Evolutionary conservation across 2,113 vertebrate species (phyloP).

Genomic region (Colistium nudipinnis): DNA sequence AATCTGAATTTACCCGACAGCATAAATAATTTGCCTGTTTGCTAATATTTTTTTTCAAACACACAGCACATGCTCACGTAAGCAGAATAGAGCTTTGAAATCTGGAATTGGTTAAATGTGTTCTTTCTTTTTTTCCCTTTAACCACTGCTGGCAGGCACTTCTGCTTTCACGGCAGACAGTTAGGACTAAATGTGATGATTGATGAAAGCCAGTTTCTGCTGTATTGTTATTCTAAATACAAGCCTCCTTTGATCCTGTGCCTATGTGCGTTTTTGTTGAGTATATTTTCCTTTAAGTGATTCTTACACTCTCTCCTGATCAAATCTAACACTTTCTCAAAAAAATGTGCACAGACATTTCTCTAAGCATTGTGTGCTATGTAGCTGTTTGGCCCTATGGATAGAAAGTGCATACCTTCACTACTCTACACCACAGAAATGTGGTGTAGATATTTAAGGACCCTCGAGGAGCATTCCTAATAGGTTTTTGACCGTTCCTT

Average conservation of each 20-base stretch:
- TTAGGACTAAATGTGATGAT: conserved; percentile 36
- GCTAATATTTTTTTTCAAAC: neutral
- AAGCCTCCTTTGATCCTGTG: conserved; percentile 40
- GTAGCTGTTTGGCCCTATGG: neutral
- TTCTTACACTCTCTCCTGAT: conserved; percentile 17
- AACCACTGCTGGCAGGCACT: conserved; percentile 26
- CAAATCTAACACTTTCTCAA: neutral
- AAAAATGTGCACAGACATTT: conserved; percentile 4
- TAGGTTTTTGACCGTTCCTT: neutral
- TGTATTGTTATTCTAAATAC: conserved; percentile 50
- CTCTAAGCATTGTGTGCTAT: neutral
- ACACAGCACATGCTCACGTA: neutral
- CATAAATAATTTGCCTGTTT: conserved; percentile 34
- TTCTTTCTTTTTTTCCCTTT: conserved; percentile 22
- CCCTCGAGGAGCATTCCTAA: neutral
- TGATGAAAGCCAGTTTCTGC: conserved; percentile 56
- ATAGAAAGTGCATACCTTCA: conserved; percentile 1
- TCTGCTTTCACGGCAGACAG: conserved; percentile 23
- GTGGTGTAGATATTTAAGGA: conserved; percentile 9
- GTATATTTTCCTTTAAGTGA: conserved; percentile 35
- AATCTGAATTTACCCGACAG: conserved; percentile 33
- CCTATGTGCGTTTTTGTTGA: conserved; percentile 8
- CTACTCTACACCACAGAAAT: conserved; percentile 5
- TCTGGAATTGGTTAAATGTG: conserved; percentile 46
- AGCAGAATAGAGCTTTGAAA: conserved; percentile 30